phyloP scores from a whole-genome alignment of 2,797 vertebrate genomes.

The Alca torda region DNA sequence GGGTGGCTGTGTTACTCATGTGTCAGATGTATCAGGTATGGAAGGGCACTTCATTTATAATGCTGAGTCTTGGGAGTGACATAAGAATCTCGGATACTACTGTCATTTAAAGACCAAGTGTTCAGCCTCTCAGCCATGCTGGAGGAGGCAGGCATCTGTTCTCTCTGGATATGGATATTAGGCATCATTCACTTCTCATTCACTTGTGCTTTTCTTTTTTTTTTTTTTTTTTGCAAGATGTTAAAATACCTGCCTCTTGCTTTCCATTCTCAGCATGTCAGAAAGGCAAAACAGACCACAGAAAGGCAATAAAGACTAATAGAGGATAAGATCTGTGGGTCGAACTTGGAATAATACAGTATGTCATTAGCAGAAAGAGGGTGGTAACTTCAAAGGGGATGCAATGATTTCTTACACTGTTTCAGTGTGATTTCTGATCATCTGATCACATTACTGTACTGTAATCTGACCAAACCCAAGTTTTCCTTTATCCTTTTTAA shows the following conservation, averaged over 20 bases:
- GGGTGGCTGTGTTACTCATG: constrained; percentile 98
- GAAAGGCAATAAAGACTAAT: neutral
- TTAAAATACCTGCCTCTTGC: neutral
- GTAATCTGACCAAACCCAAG: neutral
- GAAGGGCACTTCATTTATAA: neutral
- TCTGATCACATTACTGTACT: neutral
- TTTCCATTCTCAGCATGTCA: neutral
- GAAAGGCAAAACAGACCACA: neutral
- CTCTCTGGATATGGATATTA: neutral
- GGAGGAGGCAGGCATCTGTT: neutral
- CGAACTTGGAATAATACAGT: neutral
- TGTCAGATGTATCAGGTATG: constrained; percentile 98
- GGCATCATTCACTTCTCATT: neutral
- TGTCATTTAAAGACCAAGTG: neutral
- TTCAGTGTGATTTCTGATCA: neutral
- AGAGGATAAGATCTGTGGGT: neutral
- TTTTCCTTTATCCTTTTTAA: neutral
- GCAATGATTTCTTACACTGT: neutral
- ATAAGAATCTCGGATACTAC: neutral
- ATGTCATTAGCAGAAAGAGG: neutral
- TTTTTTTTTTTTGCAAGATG: neutral
- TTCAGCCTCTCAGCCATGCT: neutral
- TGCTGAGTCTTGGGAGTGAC: neutral
- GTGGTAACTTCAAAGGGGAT: neutral
- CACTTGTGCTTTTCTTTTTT: neutral